These are phyloP conservation scores for Siphamia tubifer DNA, from an alignment of 2,113 vertebrate genomes.

Conservation along the genomic window DNA sequence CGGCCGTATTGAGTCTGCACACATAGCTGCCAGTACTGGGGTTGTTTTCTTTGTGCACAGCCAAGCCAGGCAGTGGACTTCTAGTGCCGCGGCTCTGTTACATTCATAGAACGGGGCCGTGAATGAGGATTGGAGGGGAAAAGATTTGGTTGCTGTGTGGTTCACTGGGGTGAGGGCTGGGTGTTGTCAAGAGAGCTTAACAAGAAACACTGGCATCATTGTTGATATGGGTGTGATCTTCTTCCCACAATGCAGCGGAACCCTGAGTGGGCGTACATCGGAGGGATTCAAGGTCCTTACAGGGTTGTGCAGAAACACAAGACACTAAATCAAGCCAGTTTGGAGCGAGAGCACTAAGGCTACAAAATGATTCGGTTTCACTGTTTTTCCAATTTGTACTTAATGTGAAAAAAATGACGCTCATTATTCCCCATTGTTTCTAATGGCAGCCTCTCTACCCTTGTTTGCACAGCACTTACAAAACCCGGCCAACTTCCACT, in stretches of 20 bases:
- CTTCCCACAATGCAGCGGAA: slow-evolving; percentile 74
- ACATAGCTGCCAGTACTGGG: slow-evolving; percentile 68
- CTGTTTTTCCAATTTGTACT: slow-evolving; percentile 62
- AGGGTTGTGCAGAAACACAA: slow-evolving; percentile 71
- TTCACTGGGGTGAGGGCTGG: slow-evolving; percentile 63
- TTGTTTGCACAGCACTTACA: slow-evolving; percentile 92
- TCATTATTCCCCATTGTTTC: slow-evolving; percentile 54
- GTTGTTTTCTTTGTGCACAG: slow-evolving; percentile 71
- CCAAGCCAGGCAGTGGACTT: slow-evolving; percentile 62
- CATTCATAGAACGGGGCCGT: slow-evolving; percentile 38
- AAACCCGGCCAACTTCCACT: slow-evolving; percentile 99
- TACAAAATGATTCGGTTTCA: slow-evolving; percentile 39
- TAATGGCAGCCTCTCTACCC: slow-evolving; percentile 47
- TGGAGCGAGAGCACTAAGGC: slow-evolving; percentile 18
- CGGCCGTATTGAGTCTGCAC: slow-evolving; percentile 60
- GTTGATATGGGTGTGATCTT: slow-evolving; percentile 75
- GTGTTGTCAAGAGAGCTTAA: slow-evolving; percentile 76
- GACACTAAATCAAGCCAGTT: slow-evolving; percentile 60
- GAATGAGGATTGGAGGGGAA: slow-evolving; percentile 66
- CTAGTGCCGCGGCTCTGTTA: slow-evolving; percentile 57
- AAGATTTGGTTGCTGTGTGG: slow-evolving; percentile 68
- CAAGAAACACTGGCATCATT: slow-evolving; percentile 78
- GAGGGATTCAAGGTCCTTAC: slow-evolving; percentile 71
- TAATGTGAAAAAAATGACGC: slow-evolving; percentile 8
- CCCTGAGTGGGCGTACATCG: slow-evolving; percentile 64